Percentiles rank a stretch among this genome's conserved stretches.
Conservation (phyloP, 2,113 vertebrate species). For the Brachyhypopomus gauderio region DNA sequence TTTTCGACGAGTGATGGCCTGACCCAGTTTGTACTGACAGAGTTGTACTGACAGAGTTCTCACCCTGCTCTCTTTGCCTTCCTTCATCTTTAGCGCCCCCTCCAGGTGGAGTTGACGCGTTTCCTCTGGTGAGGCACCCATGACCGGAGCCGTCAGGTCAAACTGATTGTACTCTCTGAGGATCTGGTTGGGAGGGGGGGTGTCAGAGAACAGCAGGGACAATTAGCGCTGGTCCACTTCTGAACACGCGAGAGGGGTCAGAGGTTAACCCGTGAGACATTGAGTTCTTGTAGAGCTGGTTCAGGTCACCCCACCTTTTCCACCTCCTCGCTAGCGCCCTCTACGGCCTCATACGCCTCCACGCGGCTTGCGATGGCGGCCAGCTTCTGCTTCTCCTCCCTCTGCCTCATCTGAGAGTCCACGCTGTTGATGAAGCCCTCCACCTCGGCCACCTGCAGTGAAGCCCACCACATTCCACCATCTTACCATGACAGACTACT, state of each 20-base stretch:
- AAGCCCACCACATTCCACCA: background rate
- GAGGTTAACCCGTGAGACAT: background rate
- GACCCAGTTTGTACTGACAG: background rate
- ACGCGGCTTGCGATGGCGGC: slow-evolving; percentile 84
- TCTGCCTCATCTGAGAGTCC: slow-evolving; percentile 88
- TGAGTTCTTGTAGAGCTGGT: background rate
- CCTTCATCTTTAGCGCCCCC: slow-evolving; percentile 89
- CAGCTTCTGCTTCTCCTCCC: slow-evolving; percentile 89
- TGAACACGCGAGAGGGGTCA: background rate
- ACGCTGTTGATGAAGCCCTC: slow-evolving; percentile 91
- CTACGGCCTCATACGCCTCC: slow-evolving; percentile 90
- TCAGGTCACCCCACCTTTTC: slow-evolving; percentile 83
- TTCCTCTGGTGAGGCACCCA: slow-evolving; percentile 79
- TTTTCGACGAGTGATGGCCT: no score
- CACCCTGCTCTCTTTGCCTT: slow-evolving; percentile 85
- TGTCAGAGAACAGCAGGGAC: background rate
- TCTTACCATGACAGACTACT: background rate
- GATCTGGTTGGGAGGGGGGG: slow-evolving; percentile 72
- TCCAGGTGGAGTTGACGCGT: slow-evolving; percentile 90
- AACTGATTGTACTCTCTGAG: slow-evolving; percentile 88
- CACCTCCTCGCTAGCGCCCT: slow-evolving; percentile 89
- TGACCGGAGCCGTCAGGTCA: slow-evolving; percentile 88
- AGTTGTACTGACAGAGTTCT: slow-evolving; percentile 23
- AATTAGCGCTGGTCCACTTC: background rate
- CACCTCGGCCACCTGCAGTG: slow-evolving; percentile 77